These are phyloP conservation scores for Oegoconia quadripuncta DNA, from an alignment of 2,888 invertebrate genomes.

Conservation along the genomic window DNA sequence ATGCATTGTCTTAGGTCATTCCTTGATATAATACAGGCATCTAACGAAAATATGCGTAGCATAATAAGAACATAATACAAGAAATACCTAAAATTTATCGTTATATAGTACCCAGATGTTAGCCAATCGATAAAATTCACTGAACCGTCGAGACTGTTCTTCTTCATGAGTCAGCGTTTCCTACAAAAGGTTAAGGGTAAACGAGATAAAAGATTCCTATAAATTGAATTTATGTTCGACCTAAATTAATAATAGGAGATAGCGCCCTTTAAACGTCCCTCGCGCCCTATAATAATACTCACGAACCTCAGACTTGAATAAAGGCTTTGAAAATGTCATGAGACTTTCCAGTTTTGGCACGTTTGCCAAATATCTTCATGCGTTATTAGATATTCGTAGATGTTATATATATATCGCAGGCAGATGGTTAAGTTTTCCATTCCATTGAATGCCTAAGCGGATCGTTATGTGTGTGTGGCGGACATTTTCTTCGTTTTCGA, in stretches of 20 bases:
- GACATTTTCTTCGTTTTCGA: too few relatives aligned
- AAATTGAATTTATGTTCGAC: neutral
- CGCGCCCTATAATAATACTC: neutral
- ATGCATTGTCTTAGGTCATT: too few relatives aligned
- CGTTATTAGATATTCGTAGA: too few relatives aligned
- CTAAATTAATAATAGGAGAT: neutral
- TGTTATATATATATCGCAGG: too few relatives aligned
- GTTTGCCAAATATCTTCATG: neutral
- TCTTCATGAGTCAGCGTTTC: slow-evolving; percentile 7
- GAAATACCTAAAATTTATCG: neutral
- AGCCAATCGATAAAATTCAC: slow-evolving; percentile 6
- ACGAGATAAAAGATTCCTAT: neutral
- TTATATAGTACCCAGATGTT: slow-evolving; percentile 3
- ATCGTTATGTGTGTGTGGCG: too few relatives aligned
- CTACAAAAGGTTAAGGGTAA: slow-evolving; percentile 10
- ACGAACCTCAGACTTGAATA: neutral
- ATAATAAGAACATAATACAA: too few relatives aligned
- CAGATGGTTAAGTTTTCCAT: too few relatives aligned
- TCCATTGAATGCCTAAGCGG: too few relatives aligned
- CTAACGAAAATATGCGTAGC: too few relatives aligned
- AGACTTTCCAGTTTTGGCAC: neutral
- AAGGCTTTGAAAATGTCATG: neutral
- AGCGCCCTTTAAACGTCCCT: neutral
- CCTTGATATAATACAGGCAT: too few relatives aligned
- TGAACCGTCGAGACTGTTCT: slow-evolving; percentile 4